Conservation (phyloP, 2,888 invertebrate species). For the Melinopterus prodromus region DNA sequence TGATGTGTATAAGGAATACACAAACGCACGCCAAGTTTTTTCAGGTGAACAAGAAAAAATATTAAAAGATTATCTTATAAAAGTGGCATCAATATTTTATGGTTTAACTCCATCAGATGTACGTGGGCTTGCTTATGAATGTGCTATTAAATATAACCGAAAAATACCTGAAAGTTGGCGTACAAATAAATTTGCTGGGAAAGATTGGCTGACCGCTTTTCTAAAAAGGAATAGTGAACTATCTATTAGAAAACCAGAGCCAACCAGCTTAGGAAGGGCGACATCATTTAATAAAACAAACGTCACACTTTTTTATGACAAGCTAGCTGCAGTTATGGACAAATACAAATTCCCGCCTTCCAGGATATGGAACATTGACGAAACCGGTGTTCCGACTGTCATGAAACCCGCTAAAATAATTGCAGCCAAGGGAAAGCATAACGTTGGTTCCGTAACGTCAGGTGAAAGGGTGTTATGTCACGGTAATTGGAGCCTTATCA, state of each 20-base stretch:
- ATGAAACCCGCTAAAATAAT: not conserved
- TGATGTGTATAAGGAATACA: not conserved
- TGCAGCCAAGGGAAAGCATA: not conserved
- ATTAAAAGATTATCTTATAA: not conserved
- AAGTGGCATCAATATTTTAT: not conserved
- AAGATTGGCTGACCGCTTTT: not conserved
- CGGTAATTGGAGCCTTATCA: not conserved
- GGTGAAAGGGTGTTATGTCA: not conserved
- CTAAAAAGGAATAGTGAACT: not conserved
- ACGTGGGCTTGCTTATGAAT: not conserved
- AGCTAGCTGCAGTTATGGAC: too few species aligned
- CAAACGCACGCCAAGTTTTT: not conserved
- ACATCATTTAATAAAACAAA: slow-evolving; percentile 7
- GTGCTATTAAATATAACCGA: not conserved
- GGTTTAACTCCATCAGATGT: not conserved
- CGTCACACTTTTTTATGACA: not conserved
- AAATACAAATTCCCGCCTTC: too few species aligned
- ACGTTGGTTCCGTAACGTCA: not conserved
- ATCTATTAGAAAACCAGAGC: not conserved
- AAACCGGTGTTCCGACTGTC: not conserved
- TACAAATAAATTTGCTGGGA: not conserved
- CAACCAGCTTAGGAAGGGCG: slow-evolving; percentile 4
- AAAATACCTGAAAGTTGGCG: not conserved
- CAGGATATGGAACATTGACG: not conserved
- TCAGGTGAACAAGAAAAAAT: not conserved